phyloP scores from a whole-genome alignment of 2,113 vertebrate species.

The Boleophthalmus pectinirostris region DNA sequence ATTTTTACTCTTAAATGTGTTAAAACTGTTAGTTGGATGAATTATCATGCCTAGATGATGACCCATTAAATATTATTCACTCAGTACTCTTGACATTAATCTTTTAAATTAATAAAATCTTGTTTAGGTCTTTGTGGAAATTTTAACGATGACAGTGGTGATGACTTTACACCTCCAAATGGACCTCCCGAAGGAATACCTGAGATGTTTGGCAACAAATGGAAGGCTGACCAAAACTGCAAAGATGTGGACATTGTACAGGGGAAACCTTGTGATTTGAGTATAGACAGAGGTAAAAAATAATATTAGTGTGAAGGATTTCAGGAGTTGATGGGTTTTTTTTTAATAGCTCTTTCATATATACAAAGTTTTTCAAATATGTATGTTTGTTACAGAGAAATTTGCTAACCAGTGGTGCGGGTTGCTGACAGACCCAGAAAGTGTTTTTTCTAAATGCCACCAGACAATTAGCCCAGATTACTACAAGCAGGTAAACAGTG shows the following conservation, averaged over 20 bases:
- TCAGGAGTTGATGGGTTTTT: background rate
- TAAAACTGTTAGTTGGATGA: background rate
- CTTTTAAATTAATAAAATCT: background rate
- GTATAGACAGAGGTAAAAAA: conserved; percentile 82
- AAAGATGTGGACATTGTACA: conserved; percentile 73
- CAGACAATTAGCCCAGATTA: conserved; percentile 74
- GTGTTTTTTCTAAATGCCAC: conserved; percentile 86
- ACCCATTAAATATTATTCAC: too few relatives aligned
- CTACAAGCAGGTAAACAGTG: conserved; percentile 79
- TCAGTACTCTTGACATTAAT: background rate
- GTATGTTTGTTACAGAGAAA: conserved; percentile 73
- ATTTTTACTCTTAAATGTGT: background rate
- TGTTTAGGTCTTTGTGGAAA: conserved; percentile 88
- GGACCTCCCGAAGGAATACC: conserved; percentile 85
- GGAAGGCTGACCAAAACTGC: conserved; percentile 81
- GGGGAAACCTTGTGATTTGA: conserved; percentile 83
- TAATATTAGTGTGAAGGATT: background rate
- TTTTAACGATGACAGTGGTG: conserved; percentile 81
- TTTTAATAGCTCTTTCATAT: background rate
- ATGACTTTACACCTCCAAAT: conserved; percentile 81
- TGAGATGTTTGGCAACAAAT: conserved; percentile 84
- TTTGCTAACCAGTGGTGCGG: conserved; percentile 88
- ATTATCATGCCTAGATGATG: background rate
- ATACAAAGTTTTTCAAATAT: background rate
- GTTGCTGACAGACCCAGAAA: conserved; percentile 69